Conservation (phyloP, 2,888 invertebrate species). For the Listrodromus nycthemerus region DNA sequence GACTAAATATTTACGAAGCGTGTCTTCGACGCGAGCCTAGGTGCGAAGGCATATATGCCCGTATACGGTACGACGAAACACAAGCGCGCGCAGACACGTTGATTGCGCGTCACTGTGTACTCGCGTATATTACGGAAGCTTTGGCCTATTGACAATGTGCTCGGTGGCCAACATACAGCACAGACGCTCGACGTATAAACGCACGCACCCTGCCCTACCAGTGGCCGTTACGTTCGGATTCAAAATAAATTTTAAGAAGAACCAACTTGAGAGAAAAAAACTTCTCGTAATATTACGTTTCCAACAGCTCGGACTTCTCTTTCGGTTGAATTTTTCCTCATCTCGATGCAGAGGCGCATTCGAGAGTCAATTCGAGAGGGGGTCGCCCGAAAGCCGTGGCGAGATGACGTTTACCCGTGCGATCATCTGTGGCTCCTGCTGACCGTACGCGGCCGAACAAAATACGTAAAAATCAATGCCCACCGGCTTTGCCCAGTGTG, state of each 20-base stretch:
- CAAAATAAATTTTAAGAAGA: conserved; percentile 2
- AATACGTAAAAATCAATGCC: conserved; percentile 81
- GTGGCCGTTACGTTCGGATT: background rate
- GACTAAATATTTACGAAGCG: conserved; percentile 65
- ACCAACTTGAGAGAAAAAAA: conserved; percentile 3
- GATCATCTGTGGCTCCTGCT: conserved; percentile 74
- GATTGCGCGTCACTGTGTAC: background rate
- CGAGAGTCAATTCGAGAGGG: conserved; percentile 16
- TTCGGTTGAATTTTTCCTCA: conserved; percentile 17
- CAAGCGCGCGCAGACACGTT: background rate
- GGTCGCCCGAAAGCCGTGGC: conserved; percentile 56
- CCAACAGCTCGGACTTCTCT: conserved; percentile 17
- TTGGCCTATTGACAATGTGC: conserved; percentile 59
- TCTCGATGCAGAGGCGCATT: conserved; percentile 4
- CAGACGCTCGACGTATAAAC: conserved; percentile 9
- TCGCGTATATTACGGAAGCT: conserved; percentile 52
- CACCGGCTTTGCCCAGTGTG: conserved; percentile 72
- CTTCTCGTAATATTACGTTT: conserved; percentile 1
- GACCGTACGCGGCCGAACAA: conserved; percentile 53
- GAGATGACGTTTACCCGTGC: conserved; percentile 73
- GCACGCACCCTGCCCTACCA: conserved; percentile 16
- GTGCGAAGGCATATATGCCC: conserved; percentile 53
- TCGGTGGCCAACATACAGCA: conserved; percentile 35
- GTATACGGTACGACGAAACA: conserved; percentile 7
- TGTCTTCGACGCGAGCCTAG: conserved; percentile 54